Percentiles rank a stretch among this genome's conserved stretches.
These are phyloP conservation scores for Parnassius apollo DNA, from an alignment of 2,888 invertebrate genomes.

Conservation along the genomic window DNA sequence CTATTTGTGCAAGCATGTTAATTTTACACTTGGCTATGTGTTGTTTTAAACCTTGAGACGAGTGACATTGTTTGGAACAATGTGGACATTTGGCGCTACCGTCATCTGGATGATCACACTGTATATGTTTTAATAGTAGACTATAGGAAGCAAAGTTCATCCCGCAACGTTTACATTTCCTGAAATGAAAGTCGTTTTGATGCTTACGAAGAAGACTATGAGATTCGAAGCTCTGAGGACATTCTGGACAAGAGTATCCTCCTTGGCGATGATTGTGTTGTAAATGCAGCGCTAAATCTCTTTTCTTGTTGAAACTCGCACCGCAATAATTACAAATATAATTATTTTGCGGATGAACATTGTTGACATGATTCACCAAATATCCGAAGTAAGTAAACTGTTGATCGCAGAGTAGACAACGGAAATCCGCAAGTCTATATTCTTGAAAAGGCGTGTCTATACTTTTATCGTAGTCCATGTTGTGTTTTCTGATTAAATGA, in stretches of 20 bases:
- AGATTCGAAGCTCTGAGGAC: constrained; percentile 48
- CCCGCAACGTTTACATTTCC: constrained; percentile 56
- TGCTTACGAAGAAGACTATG: constrained; percentile 45
- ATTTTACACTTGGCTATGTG: constrained; percentile 59
- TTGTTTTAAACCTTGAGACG: constrained; percentile 52
- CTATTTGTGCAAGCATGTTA: constrained; percentile 39
- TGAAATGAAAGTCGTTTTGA: constrained; percentile 52
- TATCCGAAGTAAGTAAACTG: constrained; percentile 56
- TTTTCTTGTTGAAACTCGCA: constrained; percentile 54
- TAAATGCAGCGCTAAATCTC: constrained; percentile 55
- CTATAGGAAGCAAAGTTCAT: constrained; percentile 48
- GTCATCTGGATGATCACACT: constrained; percentile 52
- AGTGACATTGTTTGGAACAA: constrained; percentile 57
- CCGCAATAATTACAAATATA: constrained; percentile 64
- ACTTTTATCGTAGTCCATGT: constrained; percentile 54
- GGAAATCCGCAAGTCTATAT: constrained; percentile 54
- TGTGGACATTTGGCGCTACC: constrained; percentile 53
- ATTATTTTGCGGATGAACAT: constrained; percentile 51
- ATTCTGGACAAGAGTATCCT: constrained; percentile 59
- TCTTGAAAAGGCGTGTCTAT: constrained; percentile 56
- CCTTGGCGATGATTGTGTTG: constrained; percentile 51
- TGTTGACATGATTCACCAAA: constrained; percentile 59
- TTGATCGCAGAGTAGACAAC: constrained; percentile 55
- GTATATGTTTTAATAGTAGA: constrained; percentile 52
- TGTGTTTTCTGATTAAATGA: constrained; percentile 61